These are phyloP conservation scores for Myotis planiceps DNA, from an alignment of 2,797 vertebrate genomes.

Conservation along the genomic window DNA sequence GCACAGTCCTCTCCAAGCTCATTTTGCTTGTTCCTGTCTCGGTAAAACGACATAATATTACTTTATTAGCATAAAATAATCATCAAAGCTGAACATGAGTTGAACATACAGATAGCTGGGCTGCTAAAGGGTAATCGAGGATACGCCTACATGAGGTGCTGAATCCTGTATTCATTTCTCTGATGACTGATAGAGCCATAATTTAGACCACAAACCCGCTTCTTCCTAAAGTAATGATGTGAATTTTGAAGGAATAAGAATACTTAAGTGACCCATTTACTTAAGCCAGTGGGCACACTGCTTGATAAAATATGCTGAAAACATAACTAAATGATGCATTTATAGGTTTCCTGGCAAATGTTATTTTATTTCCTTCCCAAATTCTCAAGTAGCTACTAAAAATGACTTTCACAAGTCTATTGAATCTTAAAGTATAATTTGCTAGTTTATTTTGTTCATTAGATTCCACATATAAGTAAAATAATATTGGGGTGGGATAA, in stretches of 20 bases:
- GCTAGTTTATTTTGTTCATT: background rate
- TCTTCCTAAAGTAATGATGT: background rate
- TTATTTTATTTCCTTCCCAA: background rate
- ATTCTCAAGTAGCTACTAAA: background rate
- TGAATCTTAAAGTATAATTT: background rate
- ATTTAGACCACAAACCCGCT: background rate
- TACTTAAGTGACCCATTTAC: background rate
- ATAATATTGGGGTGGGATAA: background rate
- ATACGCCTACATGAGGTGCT: background rate
- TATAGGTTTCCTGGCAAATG: background rate
- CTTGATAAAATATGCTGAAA: background rate
- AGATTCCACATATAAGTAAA: background rate
- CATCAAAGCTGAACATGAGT: slow-evolving; percentile 56
- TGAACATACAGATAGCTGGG: slow-evolving; percentile 37
- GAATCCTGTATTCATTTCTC: slow-evolving; percentile 37
- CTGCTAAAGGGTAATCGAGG: background rate
- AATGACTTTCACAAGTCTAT: background rate
- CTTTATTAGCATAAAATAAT: slow-evolving; percentile 75
- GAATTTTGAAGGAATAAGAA: background rate
- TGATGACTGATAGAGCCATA: background rate
- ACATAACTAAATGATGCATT: background rate
- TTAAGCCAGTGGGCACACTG: background rate
- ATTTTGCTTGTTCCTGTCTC: slow-evolving; percentile 64
- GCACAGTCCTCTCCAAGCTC: slow-evolving; percentile 49
- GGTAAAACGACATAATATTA: slow-evolving; percentile 60